A percentile compares a stretch with the other conserved stretches of the same genome.
Evolutionary conservation across 2,888 invertebrate genomes (phyloP).

Genomic region (Drosophila nigritarsus): DNA sequence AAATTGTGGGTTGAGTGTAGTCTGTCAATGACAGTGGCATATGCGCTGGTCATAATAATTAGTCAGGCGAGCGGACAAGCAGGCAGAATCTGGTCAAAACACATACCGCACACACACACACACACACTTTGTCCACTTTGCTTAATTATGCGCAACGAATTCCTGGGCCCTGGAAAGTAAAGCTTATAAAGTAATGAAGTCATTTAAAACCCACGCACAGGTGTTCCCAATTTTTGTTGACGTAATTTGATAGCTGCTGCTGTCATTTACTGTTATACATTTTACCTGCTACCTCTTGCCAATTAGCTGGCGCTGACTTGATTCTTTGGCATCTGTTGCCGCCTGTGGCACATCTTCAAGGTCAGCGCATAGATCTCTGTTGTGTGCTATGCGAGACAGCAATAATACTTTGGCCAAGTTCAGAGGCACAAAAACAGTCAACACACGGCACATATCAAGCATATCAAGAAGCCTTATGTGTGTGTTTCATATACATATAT

Average conservation of each 20-base stretch:
- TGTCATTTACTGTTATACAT: conserved; percentile 46
- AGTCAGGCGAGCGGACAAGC: conserved; percentile 8
- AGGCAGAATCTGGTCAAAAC: conserved; percentile 12
- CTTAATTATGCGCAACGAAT: conserved; percentile 42
- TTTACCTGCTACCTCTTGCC: not conserved
- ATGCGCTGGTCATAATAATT: conserved; percentile 51
- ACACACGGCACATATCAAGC: not conserved
- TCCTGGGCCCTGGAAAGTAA: conserved; percentile 18
- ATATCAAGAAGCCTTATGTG: not conserved
- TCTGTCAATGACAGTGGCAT: conserved; percentile 43
- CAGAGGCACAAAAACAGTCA: conserved; percentile 9
- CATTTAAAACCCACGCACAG: conserved; percentile 70
- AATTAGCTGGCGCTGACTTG: conserved; percentile 32
- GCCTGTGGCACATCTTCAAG: conserved; percentile 40
- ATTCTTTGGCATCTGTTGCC: conserved; percentile 49
- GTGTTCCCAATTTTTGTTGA: conserved; percentile 62
- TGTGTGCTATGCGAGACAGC: conserved; percentile 29
- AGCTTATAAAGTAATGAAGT: conserved; percentile 55
- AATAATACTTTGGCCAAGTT: conserved; percentile 34
- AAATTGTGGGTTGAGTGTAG: not conserved
- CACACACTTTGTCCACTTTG: conserved; percentile 33
- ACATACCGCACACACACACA: not conserved
- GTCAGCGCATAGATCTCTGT: conserved; percentile 25
- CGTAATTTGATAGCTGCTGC: conserved; percentile 61
- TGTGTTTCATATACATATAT: not conserved